Conservation (phyloP, 1,140 invertebrate species). For the Oncopeltus fasciatus region DNA sequence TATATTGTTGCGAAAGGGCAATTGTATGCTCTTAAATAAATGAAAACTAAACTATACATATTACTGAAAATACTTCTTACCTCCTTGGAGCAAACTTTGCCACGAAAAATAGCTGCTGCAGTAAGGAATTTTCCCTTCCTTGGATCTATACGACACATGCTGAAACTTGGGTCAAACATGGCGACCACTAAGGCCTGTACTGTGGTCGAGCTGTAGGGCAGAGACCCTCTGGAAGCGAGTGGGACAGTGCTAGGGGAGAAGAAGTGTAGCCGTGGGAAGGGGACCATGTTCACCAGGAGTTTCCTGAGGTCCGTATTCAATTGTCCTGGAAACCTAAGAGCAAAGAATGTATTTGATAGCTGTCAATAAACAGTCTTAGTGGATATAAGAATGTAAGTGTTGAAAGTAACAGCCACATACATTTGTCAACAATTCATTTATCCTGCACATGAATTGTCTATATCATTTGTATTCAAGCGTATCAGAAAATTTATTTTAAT, state of each 20-base stretch:
- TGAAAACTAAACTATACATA: no score
- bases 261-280: slow-evolving; percentile 49
- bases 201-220: slow-evolving; percentile 34
- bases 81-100: slow-evolving; percentile 5
- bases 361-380: no score
- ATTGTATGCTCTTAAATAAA: no score
- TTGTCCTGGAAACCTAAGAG: slow-evolving; percentile 49
- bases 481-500: no score
- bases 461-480: no score
- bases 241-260: slow-evolving; percentile 49
- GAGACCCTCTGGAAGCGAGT: slow-evolving; percentile 35
- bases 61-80: no score
- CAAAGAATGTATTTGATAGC: no score
- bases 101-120: slow-evolving; percentile 42
- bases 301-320: slow-evolving; percentile 46
- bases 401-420: no score
- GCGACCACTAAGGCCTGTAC: slow-evolving; percentile 42
- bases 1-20: no score
- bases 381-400: no score
- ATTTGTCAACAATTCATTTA: no score
- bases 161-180: slow-evolving; percentile 34
- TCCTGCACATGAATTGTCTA: no score
- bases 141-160: slow-evolving; percentile 48
- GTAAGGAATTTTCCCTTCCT: slow-evolving; percentile 39
- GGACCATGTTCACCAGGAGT: slow-evolving; percentile 48